Evolutionary conservation across 2,888 invertebrate genomes (phyloP), one percentile per base, ranked within the genome.

Genomic region (Drosophila dives): DNA sequence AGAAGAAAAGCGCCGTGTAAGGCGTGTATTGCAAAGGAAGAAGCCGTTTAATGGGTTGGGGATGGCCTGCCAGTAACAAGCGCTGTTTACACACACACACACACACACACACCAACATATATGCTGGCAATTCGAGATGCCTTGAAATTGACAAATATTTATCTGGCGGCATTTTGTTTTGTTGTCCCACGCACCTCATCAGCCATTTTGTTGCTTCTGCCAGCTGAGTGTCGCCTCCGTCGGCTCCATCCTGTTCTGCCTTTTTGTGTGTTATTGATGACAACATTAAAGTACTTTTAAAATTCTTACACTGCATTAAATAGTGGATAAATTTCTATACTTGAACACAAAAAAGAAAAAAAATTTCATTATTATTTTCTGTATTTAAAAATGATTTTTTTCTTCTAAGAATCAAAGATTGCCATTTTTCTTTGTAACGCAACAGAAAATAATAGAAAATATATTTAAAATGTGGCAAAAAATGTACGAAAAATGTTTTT

Each of bases 91-190:
- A 29, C 45, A 20, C 45, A 34, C 32, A 34, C 53, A 32, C 50
- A 45, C 42, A 62, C 20, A 26, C 53, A 26, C 34, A 54, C 32
- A 33, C 48, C 15, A n/a, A 26, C n/a, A 34, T 40, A 42, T 23
- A 49, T 49, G 49, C 34, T 55, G 49, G 60, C 69, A 68, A 63
- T 67, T 66, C 49, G 42, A 33, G 62, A 74, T 75, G 75, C 54
- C 60, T 62, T 59, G 42, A 58, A 62, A 74, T 74, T 67, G 67
- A 58, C 58, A 73, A 73, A 73, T 73, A 73, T 63, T 75, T 74
- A 58, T 68, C 34, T 54, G 61, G 26, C 61, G 75, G 75, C 75
- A 73, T 73, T 74, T 67, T 58, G 42, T 11, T 38, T 42, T 59
- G 59, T n/a, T 36, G 65, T 59, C 64, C 73, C 72, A 72, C 73